These are phyloP conservation scores for Hololepta plana DNA, from an alignment of 2,888 invertebrate genomes.

Conservation along the genomic window DNA sequence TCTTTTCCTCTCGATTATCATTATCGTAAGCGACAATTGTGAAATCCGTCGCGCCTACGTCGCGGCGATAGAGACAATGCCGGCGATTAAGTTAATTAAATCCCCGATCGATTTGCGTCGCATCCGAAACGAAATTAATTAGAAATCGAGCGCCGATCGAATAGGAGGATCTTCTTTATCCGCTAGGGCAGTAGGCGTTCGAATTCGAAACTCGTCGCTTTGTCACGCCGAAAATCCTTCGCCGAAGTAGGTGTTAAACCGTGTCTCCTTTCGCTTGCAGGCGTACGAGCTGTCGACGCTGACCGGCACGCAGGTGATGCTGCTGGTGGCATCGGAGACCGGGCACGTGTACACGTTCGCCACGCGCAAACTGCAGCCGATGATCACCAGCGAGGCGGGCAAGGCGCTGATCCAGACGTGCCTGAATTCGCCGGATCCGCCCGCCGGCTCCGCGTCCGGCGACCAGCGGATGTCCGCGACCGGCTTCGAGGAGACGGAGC, in stretches of 20 bases:
- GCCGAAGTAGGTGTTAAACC: background rate
- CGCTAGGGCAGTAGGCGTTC: no score
- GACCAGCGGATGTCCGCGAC: conserved; percentile 97
- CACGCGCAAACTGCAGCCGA: conserved; percentile 94
- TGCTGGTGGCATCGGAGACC: conserved; percentile 95
- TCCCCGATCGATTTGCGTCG: no score
- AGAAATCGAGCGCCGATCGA: no score
- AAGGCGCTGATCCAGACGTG: conserved; percentile 98
- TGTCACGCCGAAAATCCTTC: no score
- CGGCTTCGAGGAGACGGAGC: conserved; percentile 96
- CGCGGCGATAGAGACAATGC: no score
- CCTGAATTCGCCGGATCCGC: conserved; percentile 91
- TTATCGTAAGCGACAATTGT: no score
- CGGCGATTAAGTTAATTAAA: no score
- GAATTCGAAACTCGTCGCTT: no score
- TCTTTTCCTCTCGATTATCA: no score
- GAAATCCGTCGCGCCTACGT: no score
- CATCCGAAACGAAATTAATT: no score
- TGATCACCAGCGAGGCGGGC: conserved; percentile 96
- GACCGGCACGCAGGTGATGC: conserved; percentile 99
- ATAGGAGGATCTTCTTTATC: no score
- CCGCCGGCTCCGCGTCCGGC: conserved; percentile 39
- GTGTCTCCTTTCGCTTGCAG: conserved; percentile 55
- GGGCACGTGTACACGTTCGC: conserved; percentile 99
- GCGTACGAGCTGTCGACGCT: conserved; percentile 97